Evolutionary conservation across 1,140 invertebrate species (phyloP).

Genomic region (Tyrophagus putrescentiae): DNA sequence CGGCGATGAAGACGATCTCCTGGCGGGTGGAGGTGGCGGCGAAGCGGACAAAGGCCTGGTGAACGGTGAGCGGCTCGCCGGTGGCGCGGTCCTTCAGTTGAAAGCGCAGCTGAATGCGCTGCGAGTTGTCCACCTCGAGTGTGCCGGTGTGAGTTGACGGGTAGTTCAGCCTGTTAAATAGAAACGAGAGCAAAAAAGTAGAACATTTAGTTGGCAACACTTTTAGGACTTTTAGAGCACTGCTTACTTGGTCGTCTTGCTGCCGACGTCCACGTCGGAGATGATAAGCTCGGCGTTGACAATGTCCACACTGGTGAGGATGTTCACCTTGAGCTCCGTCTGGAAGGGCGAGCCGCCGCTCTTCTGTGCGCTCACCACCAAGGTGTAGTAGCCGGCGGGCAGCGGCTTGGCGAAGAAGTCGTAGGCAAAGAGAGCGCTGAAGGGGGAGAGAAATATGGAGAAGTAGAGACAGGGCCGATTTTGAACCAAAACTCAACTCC

Average conservation of each 20-base stretch:
- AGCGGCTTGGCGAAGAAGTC: slow-evolving; percentile 64
- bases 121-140: slow-evolving; percentile 64
- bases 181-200: slow-evolving; percentile 18
- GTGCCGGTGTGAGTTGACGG: slow-evolving; percentile 50
- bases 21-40: slow-evolving; percentile 45
- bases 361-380: slow-evolving; percentile 52
- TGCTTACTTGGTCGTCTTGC: slow-evolving; percentile 51
- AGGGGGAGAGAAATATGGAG: slow-evolving; percentile 26
- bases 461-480: neutral
- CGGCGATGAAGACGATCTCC: slow-evolving; percentile 84
- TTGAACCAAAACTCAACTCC: neutral
- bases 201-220: too few relatives aligned
- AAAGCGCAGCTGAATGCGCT: slow-evolving; percentile 73
- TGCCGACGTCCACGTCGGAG: slow-evolving; percentile 67
- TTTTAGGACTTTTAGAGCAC: too few relatives aligned
- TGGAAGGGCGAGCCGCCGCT: slow-evolving; percentile 42
- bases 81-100: slow-evolving; percentile 53
- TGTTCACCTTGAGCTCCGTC: slow-evolving; percentile 39
- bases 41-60: slow-evolving; percentile 82
- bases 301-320: slow-evolving; percentile 43
- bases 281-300: slow-evolving; percentile 71
- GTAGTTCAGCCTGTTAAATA: slow-evolving; percentile 44
- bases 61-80: slow-evolving; percentile 53
- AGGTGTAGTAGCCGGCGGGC: slow-evolving; percentile 63
- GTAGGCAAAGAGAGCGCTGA: slow-evolving; percentile 55